Conservation (phyloP, 2,797 vertebrate genomes). For the Crypturellus tataupa region DNA sequence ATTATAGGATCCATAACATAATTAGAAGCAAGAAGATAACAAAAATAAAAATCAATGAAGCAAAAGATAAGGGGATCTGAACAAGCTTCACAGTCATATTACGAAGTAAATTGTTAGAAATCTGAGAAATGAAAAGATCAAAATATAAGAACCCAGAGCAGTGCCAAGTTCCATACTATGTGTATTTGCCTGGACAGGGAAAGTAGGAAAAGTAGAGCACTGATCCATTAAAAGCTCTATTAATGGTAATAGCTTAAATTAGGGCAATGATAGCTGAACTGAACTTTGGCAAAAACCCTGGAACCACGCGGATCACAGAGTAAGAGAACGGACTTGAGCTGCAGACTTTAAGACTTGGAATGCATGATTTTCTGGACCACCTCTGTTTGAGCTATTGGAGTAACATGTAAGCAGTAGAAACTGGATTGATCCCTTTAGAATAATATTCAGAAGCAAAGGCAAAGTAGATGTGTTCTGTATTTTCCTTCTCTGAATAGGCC, state of each 20-base stretch:
- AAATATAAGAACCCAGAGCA: constrained; percentile 62
- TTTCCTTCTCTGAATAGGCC: constrained; percentile 12
- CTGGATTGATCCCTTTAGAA: neutral
- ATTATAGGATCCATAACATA: neutral
- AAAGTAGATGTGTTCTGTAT: neutral
- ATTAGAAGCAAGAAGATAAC: neutral
- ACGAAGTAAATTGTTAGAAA: constrained; percentile 76
- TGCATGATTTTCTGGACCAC: constrained; percentile 21
- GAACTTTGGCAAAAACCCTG: constrained; percentile 27
- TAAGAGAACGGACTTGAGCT: neutral
- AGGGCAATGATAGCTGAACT: constrained; percentile 27
- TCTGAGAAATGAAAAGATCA: constrained; percentile 70
- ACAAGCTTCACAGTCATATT: constrained; percentile 46
- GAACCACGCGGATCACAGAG: constrained; percentile 14
- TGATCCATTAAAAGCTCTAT: constrained; percentile 72
- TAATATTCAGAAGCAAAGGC: constrained; percentile 22
- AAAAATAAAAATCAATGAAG: constrained; percentile 67
- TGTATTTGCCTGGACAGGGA: constrained; percentile 72
- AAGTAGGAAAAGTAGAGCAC: constrained; percentile 47
- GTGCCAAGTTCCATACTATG: constrained; percentile 52
- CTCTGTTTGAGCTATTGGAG: constrained; percentile 25
- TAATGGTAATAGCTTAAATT: constrained; percentile 75
- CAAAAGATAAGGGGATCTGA: constrained; percentile 43
- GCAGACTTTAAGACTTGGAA: constrained; percentile 3
- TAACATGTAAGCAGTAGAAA: constrained; percentile 9